Evolutionary conservation across 2,113 vertebrate genomes (phyloP).

Genomic region (Nesospiza acunhae): DNA sequence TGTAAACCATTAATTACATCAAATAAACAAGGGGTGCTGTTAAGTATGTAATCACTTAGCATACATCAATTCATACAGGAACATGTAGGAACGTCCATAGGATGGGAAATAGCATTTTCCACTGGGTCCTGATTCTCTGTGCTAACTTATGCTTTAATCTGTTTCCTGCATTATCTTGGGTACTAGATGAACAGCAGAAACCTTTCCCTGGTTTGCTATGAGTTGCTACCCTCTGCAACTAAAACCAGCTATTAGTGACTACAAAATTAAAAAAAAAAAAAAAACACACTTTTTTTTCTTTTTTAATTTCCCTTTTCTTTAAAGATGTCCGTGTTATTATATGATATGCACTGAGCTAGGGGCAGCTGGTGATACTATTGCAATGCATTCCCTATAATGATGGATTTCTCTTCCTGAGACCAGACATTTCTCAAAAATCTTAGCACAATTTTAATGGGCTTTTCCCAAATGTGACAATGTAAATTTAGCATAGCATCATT

Average conservation of each 20-base stretch:
- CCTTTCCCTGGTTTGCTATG: background rate
- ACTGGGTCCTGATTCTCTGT: background rate
- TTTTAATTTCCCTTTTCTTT: background rate
- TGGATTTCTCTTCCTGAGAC: background rate
- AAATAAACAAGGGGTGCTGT: background rate
- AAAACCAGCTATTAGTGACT: background rate
- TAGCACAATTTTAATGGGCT: rapidly evolving
- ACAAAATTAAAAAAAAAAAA: background rate
- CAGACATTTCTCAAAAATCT: background rate
- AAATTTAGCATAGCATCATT: background rate
- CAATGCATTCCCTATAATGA: background rate
- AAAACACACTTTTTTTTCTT: background rate
- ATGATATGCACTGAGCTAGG: background rate
- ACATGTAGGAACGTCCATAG: background rate
- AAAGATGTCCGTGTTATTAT: background rate
- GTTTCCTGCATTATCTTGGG: background rate
- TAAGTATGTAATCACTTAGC: background rate
- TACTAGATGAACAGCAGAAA: background rate
- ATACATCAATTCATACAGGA: background rate
- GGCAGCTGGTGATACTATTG: background rate
- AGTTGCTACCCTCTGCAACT: background rate
- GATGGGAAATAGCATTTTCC: background rate
- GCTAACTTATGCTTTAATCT: background rate
- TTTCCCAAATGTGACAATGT: rapidly evolving
- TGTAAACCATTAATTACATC: background rate